phyloP scores from a whole-genome alignment of 1,140 invertebrate species.

The Eumeta japonica region DNA sequence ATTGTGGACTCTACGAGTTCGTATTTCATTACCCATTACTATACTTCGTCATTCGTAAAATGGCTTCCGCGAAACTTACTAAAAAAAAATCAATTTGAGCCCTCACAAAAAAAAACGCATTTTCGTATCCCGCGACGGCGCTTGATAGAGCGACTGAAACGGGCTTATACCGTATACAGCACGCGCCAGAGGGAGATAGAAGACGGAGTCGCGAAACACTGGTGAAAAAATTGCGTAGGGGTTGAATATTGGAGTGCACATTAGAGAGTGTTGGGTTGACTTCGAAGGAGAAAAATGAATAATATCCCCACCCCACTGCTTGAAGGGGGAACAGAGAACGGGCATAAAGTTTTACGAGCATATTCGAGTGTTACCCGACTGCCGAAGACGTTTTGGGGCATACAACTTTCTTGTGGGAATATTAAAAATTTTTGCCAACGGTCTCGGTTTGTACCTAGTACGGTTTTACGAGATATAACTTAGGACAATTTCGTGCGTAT shows the following conservation, averaged over 20 bases:
- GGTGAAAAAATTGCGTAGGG: slow-evolving; percentile 38
- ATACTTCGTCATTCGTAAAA: too few relatives aligned
- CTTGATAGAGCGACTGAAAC: slow-evolving; percentile 27
- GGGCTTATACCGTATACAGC: slow-evolving; percentile 3
- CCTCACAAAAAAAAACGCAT: slow-evolving; percentile 51
- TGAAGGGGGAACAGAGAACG: neutral
- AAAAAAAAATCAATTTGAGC: slow-evolving; percentile 51
- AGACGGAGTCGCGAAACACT: slow-evolving; percentile 44
- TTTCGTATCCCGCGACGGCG: slow-evolving; percentile 39
- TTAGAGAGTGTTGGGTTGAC: slow-evolving; percentile 38
- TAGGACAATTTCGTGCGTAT: too few relatives aligned
- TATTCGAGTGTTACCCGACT: neutral
- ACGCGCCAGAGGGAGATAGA: slow-evolving; percentile 17
- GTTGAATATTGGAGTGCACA: slow-evolving; percentile 43
- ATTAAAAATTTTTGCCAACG: neutral
- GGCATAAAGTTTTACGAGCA: neutral
- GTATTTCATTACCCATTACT: too few relatives aligned
- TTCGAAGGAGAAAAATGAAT: slow-evolving; percentile 48
- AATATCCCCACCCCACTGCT: slow-evolving; percentile 29
- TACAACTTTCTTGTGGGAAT: neutral
- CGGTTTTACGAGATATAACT: too few relatives aligned
- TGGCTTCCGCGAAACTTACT: slow-evolving; percentile 42
- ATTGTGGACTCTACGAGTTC: too few relatives aligned
- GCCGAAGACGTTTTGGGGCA: neutral
- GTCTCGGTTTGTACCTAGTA: too few relatives aligned